Evolutionary conservation across 1,140 invertebrate species (phyloP).

Genomic region (Aethina tumida): DNA sequence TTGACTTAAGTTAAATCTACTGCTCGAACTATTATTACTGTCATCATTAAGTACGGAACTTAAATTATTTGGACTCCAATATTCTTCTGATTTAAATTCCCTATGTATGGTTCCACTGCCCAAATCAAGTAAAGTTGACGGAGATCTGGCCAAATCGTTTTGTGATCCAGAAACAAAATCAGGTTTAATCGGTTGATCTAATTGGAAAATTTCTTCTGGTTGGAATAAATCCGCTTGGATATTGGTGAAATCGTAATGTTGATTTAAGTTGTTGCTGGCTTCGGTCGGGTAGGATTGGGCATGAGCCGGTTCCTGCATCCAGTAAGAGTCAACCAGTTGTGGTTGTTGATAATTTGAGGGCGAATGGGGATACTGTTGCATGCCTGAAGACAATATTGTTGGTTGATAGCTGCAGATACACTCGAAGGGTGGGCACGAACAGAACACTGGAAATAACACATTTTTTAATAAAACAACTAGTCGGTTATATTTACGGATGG

Average conservation of each 20-base stretch:
- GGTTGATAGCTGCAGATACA: conserved; percentile 43
- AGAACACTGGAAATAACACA: conserved; percentile 42
- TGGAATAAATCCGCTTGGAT: conserved; percentile 60
- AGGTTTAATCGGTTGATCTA: conserved; percentile 59
- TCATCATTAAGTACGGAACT: conserved; percentile 29
- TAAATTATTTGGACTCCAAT: conserved; percentile 24
- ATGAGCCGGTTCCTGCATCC: conserved; percentile 28
- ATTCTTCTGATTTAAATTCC: conserved; percentile 44
- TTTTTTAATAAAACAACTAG: too few relatives aligned
- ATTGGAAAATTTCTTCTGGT: conserved; percentile 66
- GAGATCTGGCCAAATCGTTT: conserved; percentile 45
- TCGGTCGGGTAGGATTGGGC: conserved; percentile 25
- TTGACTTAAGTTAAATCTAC: conserved; percentile 31
- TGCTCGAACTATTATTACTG: conserved; percentile 30
- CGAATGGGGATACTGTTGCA: conserved; percentile 24
- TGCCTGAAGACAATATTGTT: conserved; percentile 25
- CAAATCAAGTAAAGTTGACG: conserved; percentile 58
- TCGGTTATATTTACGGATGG: too few relatives aligned
- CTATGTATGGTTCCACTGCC: conserved; percentile 54
- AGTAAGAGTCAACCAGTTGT: conserved; percentile 25
- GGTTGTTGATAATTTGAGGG: conserved; percentile 26
- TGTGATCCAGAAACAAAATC: conserved; percentile 38
- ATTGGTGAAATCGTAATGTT: conserved; percentile 40
- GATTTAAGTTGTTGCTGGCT: conserved; percentile 12
- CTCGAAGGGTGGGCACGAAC: conserved; percentile 56